Conservation (phyloP, 2,113 vertebrate genomes). For the Neotoma lepida region DNA sequence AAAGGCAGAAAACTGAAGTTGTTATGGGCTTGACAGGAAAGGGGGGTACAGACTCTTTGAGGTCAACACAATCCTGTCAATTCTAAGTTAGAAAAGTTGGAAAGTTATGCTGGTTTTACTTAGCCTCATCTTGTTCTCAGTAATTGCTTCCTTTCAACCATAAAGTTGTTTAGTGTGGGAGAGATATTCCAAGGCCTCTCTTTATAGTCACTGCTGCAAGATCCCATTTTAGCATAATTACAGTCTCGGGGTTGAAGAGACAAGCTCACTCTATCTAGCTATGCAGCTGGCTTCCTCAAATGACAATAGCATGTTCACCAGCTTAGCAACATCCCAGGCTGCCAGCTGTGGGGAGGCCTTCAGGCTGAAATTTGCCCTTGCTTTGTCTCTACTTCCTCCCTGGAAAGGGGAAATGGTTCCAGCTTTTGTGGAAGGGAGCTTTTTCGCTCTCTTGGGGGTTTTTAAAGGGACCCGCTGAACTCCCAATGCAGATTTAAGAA, state of each 20-base stretch:
- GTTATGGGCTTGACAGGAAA: background rate
- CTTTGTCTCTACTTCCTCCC: constrained; percentile 61
- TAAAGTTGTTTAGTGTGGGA: constrained; percentile 76
- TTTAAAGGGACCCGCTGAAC: background rate
- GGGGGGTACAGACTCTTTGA: background rate
- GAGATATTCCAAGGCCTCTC: constrained; percentile 75
- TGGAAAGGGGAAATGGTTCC: constrained; percentile 34
- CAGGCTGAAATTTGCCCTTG: constrained; percentile 58
- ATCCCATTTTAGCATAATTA: constrained; percentile 82
- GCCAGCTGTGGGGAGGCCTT: constrained; percentile 52
- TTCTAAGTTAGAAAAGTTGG: constrained; percentile 58
- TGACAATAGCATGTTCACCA: constrained; percentile 69
- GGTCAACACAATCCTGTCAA: constrained; percentile 68
- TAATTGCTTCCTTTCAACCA: constrained; percentile 82
- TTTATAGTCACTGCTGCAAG: constrained; percentile 78
- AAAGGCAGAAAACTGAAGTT: constrained; percentile 53
- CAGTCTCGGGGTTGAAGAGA: constrained; percentile 75
- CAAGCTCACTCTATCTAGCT: constrained; percentile 71
- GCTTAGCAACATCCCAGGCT: constrained; percentile 47
- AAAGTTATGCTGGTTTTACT: constrained; percentile 68
- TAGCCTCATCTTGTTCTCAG: constrained; percentile 72
- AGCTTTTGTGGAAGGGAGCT: constrained; percentile 45
- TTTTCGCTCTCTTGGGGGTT: constrained; percentile 16
- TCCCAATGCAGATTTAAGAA: constrained; percentile 50
- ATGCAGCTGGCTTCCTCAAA: constrained; percentile 75